Percentiles rank a stretch among this genome's conserved stretches.
Conservation (phyloP, 2,888 invertebrate species). For the Chrysopilus asiliformis region DNA sequence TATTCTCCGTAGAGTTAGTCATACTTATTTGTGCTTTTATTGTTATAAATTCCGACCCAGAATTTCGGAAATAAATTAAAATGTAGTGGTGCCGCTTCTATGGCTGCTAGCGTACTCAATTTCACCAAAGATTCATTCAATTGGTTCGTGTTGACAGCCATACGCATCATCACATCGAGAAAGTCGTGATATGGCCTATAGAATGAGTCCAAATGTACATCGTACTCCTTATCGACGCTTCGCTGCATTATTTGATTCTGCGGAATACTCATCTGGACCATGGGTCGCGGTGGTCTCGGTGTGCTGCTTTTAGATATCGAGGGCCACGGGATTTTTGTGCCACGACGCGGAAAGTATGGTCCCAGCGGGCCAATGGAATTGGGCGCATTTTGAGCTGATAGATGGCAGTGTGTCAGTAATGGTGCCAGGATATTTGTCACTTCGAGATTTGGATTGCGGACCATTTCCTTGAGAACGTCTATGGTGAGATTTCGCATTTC, state of each 20-base stretch:
- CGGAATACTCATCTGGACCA: conserved; percentile 76
- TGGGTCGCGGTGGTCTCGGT: conserved; percentile 57
- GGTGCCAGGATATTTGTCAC: conserved; percentile 68
- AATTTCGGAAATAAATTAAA: conserved; percentile 81
- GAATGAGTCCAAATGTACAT: conserved; percentile 58
- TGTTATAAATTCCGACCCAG: conserved; percentile 76
- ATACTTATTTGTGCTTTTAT: conserved; percentile 34
- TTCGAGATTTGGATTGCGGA: conserved; percentile 33
- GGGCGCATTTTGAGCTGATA: conserved; percentile 60
- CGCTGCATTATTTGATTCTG: conserved; percentile 50
- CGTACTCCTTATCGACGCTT: conserved; percentile 65
- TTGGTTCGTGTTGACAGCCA: conserved; percentile 78
- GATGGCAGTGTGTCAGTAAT: conserved; percentile 71
- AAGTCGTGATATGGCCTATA: conserved; percentile 83
- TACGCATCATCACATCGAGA: conserved; percentile 69
- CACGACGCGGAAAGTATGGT: conserved; percentile 62
- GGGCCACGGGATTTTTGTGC: conserved; percentile 42
- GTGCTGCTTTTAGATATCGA: conserved; percentile 48
- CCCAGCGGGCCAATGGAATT: conserved; percentile 52
- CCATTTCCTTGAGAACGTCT: conserved; percentile 41
- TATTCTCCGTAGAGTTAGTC: no score
- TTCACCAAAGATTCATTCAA: conserved; percentile 76
- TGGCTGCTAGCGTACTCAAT: conserved; percentile 77
- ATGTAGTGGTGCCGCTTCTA: conserved; percentile 80
- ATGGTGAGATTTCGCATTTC: conserved; percentile 69